Conservation (phyloP, 2,888 invertebrate genomes). For the Venustoraphidia nigricollis region DNA sequence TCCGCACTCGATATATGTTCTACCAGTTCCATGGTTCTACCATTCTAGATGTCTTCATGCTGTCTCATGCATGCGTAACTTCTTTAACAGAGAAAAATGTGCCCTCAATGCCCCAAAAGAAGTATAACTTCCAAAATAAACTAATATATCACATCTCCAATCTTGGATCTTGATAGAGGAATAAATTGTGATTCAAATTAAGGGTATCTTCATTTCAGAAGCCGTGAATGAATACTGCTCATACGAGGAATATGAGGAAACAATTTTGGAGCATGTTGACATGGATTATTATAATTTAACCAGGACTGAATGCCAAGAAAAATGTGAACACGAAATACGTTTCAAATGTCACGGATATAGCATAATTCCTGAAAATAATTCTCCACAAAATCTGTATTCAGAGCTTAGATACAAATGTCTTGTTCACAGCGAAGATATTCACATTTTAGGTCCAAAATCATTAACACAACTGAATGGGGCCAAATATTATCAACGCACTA, state of each 20-base stretch:
- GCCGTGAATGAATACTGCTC: constrained; percentile 48
- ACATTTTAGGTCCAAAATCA: constrained; percentile 61
- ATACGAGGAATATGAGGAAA: constrained; percentile 60
- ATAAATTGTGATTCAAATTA: too few relatives aligned
- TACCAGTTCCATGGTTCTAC: too few relatives aligned
- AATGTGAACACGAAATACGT: constrained; percentile 43
- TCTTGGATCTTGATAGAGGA: too few relatives aligned
- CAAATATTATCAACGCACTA: constrained; percentile 63
- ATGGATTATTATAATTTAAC: constrained; percentile 31
- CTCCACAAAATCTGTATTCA: constrained; percentile 17
- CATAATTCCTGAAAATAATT: constrained; percentile 14
- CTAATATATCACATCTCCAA: too few relatives aligned
- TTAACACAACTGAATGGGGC: constrained; percentile 40
- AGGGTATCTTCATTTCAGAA: constrained; percentile 21
- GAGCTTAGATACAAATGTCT: constrained; percentile 34
- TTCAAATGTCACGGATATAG: constrained; percentile 65
- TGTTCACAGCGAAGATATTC: constrained; percentile 68
- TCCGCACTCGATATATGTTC: too few relatives aligned
- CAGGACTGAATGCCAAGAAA: constrained; percentile 34
- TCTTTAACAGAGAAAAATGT: too few relatives aligned
- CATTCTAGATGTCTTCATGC: too few relatives aligned
- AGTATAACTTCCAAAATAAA: too few relatives aligned
- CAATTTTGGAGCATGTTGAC: constrained; percentile 48
- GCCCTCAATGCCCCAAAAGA: too few relatives aligned
- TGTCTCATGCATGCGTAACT: too few relatives aligned